Percentiles rank a stretch among this genome's conserved stretches.
Conservation (phyloP, 2,113 vertebrate genomes). For the Sus scrofa region T2T-Sscrofa CM000812.6:80524501-80525000, state of each 20-base stretch:
- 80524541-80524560: too few species aligned
- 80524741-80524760: neutral
- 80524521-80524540: too few species aligned
- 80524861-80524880: neutral
- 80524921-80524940: neutral
- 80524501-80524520: too few species aligned
- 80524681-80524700: neutral
- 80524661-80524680: neutral
- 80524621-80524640: too few species aligned
- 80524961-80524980: neutral
- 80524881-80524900: neutral
- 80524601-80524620: too few species aligned
- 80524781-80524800: fast-evolving
- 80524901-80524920: neutral
- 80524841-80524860: neutral
- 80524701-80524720: neutral
- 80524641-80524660: neutral
- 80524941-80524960: neutral
- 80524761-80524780: neutral
- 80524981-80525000: neutral
- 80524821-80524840: neutral
- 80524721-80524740: neutral
- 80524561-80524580: too few species aligned
- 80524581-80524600: too few species aligned
- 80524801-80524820: neutral